phyloP scores from a whole-genome alignment of 2,113 vertebrate genomes.

The Machaerirhynchus nigripectus region DNA sequence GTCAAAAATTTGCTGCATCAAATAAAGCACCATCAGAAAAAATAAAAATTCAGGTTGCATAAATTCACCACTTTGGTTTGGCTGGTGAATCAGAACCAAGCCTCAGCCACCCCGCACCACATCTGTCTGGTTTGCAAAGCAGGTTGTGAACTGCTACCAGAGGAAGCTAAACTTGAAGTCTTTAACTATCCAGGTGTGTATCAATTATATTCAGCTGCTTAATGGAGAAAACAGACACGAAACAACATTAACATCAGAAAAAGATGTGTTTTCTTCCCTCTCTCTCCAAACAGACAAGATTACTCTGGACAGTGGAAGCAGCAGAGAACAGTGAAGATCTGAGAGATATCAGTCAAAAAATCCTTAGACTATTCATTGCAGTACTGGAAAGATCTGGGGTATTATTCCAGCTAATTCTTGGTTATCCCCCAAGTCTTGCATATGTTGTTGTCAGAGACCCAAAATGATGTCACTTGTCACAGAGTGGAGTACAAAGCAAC shows the following conservation, averaged over 20 bases:
- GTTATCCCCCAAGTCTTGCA: background rate
- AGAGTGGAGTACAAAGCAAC: background rate
- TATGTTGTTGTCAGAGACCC: background rate
- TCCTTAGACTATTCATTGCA: background rate
- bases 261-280: background rate
- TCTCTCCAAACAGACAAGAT: background rate
- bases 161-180: background rate
- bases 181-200: background rate
- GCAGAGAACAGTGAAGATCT: background rate
- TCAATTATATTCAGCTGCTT: background rate
- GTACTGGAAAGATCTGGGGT: background rate
- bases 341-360: background rate
- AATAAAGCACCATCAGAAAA: background rate
- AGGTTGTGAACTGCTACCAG: background rate
- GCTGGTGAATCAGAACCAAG: background rate
- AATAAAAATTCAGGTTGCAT: background rate
- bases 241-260: background rate
- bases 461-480: background rate
- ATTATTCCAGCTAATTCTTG: background rate
- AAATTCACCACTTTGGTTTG: background rate
- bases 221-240: background rate
- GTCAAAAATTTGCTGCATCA: background rate
- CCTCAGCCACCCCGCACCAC: fast-evolving
- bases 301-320: background rate
- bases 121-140: background rate